These are phyloP conservation scores for Arrhamphus sclerolepis DNA, from an alignment of 2,797 vertebrate species.

Conservation along the genomic window DNA sequence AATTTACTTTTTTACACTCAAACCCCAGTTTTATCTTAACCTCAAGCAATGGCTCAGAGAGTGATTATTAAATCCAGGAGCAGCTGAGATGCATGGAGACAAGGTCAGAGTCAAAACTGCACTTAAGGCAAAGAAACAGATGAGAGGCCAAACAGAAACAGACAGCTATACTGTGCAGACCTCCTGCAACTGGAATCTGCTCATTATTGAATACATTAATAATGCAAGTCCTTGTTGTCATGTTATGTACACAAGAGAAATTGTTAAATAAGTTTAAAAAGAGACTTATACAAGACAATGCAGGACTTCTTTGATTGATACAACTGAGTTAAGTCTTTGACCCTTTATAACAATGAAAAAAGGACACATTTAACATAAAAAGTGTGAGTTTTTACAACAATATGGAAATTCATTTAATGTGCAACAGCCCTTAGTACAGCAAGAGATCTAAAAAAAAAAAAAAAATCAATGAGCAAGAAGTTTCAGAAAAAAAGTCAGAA, in stretches of 20 bases:
- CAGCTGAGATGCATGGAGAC: slow-evolving; percentile 23
- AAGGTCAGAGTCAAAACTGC: slow-evolving; percentile 27
- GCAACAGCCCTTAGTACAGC: too few relatives aligned
- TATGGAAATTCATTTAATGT: not conserved
- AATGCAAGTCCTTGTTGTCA: slow-evolving; percentile 36
- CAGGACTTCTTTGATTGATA: not conserved
- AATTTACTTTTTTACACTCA: too few relatives aligned
- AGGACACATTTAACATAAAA: too few relatives aligned
- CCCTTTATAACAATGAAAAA: too few relatives aligned
- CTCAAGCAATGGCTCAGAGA: slow-evolving; percentile 11
- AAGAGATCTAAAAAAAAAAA: too few relatives aligned
- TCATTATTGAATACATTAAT: slow-evolving; percentile 51
- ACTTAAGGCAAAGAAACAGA: slow-evolving; percentile 41
- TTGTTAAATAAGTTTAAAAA: slow-evolving; percentile 4
- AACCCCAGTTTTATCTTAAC: not conserved
- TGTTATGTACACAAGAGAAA: slow-evolving; percentile 34
- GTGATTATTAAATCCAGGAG: slow-evolving; percentile 34
- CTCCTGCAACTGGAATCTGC: slow-evolving; percentile 15
- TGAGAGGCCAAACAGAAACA: slow-evolving; percentile 45
- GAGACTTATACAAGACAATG: not conserved
- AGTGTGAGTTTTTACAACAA: too few relatives aligned
- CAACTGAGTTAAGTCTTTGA: too few relatives aligned
- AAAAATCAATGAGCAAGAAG: too few relatives aligned
- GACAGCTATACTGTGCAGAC: slow-evolving; percentile 14
- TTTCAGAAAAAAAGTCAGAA: too few relatives aligned